phyloP scores from a whole-genome alignment of 2,113 vertebrate genomes.

The Chamaetylas fuelleborni region DNA sequence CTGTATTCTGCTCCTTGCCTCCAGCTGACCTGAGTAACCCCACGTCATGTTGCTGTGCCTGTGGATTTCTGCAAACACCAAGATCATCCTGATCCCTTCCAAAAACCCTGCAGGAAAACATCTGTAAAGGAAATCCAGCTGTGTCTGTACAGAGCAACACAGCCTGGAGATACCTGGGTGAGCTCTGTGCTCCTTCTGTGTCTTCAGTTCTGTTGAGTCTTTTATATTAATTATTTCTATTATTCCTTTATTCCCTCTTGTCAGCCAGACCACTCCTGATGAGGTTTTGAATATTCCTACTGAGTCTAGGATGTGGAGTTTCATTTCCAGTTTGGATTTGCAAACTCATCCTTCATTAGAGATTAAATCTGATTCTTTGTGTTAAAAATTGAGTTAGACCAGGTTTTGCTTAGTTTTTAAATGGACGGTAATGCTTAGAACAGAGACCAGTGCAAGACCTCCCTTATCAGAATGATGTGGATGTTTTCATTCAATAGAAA shows the following conservation, averaged over 20 bases:
- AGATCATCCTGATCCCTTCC: background rate
- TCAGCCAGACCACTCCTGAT: background rate
- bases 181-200: background rate
- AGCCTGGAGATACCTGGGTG: background rate
- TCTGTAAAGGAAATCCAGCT: conserved; percentile 11
- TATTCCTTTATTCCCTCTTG: background rate
- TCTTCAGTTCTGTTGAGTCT: background rate
- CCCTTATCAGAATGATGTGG: background rate
- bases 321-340: background rate
- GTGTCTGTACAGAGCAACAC: background rate
- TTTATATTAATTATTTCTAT: background rate
- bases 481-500: background rate
- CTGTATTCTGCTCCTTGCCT: background rate
- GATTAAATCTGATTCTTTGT: background rate
- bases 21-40: background rate
- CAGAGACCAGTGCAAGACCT: background rate
- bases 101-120: background rate
- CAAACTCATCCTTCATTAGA: background rate
- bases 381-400: background rate
- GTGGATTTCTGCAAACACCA: background rate
- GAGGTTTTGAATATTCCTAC: background rate
- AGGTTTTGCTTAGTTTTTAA: background rate
- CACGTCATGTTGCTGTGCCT: background rate
- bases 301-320: background rate
- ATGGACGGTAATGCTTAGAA: background rate